Evolutionary conservation across 2,113 vertebrate genomes (phyloP).

Genomic region (Myanophis thanlyinensis): DNA sequence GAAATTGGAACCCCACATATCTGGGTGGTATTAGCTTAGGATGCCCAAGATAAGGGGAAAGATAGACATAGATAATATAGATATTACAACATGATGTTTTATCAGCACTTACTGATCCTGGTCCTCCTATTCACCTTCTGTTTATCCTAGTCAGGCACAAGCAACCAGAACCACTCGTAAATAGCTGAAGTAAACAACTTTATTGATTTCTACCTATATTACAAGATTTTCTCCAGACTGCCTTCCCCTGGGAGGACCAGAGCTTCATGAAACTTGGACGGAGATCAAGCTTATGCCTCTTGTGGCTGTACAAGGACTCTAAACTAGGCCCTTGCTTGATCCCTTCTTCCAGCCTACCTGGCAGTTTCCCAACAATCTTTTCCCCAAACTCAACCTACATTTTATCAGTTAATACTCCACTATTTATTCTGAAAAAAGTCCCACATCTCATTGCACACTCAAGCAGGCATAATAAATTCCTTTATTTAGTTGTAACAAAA

Average conservation of each 20-base stretch:
- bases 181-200: neutral
- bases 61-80: conserved; percentile 59
- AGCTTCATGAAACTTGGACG: neutral
- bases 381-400: conserved; percentile 81
- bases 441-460: conserved; percentile 58
- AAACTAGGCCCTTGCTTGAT: neutral
- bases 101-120: conserved; percentile 54
- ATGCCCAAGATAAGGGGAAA: conserved; percentile 40
- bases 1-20: neutral
- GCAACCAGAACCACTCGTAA: neutral
- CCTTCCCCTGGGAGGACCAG: neutral
- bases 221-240: neutral
- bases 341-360: neutral
- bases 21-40: neutral
- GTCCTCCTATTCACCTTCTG: conserved; percentile 26
- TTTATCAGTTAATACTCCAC: conserved; percentile 59
- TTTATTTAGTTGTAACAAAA: conserved; percentile 82
- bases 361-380: neutral
- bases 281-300: neutral
- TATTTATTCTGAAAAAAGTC: conserved; percentile 67
- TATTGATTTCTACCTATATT: neutral
- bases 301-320: neutral
- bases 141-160: conserved; percentile 12
- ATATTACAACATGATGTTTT: conserved; percentile 62
- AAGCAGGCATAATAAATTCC: conserved; percentile 64